Evolutionary conservation across 2,888 invertebrate genomes (phyloP).

Genomic region (Caenorhabditis macrosperma): DNA sequence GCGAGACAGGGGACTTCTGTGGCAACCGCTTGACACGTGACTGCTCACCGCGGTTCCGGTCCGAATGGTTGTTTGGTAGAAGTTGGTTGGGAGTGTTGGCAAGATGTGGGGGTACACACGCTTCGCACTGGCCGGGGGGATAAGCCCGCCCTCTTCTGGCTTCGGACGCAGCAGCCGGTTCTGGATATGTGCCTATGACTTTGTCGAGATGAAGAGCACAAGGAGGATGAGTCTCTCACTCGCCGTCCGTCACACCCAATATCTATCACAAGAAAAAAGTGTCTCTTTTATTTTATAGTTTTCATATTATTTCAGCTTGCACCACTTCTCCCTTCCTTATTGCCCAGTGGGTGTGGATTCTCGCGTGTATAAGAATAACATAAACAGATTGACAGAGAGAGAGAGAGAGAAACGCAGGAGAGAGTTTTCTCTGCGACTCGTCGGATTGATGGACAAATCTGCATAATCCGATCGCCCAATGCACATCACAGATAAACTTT

Average conservation of each 20-base stretch:
- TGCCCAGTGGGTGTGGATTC: conserved; percentile 1
- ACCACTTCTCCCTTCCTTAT: conserved; percentile 7
- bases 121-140: conserved; percentile 37
- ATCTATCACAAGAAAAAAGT: conserved; percentile 49
- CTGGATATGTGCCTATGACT: conserved; percentile 51
- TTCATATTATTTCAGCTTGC: neutral
- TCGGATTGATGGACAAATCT: conserved; percentile 40
- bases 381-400: neutral
- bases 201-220: conserved; percentile 32
- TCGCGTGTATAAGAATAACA: neutral
- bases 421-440: neutral
- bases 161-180: conserved; percentile 45
- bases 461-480: conserved; percentile 39
- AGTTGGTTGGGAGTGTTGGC: conserved; percentile 11
- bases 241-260: conserved; percentile 50
- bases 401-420: neutral
- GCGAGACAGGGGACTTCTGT: neutral
- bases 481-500: conserved; percentile 23
- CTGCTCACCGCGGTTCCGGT: neutral
- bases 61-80: conserved; percentile 18
- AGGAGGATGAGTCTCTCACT: conserved; percentile 9
- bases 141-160: conserved; percentile 52
- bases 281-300: conserved; percentile 31
- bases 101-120: conserved; percentile 18
- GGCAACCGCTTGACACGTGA: conserved; percentile 9